Conservation (phyloP, 2,113 vertebrate genomes). For the Lepidothrix coronata region DNA sequence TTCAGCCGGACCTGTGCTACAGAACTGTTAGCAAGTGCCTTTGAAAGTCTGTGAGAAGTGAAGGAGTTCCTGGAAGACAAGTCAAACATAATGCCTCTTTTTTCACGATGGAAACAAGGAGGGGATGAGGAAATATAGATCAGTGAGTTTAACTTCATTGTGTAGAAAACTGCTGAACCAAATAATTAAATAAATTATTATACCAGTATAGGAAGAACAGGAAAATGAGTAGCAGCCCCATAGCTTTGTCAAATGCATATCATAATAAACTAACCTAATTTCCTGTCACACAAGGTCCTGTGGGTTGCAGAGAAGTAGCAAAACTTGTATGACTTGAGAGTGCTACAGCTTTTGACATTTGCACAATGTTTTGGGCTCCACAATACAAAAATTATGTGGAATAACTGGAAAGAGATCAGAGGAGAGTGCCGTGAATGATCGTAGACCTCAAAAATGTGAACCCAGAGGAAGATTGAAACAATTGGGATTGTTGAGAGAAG, state of each 20-base stretch:
- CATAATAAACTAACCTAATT: not conserved
- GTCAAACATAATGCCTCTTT: not conserved
- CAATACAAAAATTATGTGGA: not conserved
- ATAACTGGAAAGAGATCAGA: not conserved
- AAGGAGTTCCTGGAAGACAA: not conserved
- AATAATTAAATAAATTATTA: not conserved
- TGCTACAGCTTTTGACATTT: not conserved
- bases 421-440: not conserved
- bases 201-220: not conserved
- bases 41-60: slow-evolving; percentile 7
- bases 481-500: not conserved
- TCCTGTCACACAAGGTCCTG: not conserved
- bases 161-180: not conserved
- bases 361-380: not conserved
- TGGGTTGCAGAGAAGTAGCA: not conserved
- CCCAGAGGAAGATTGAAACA: not conserved
- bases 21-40: not conserved
- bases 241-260: not conserved
- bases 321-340: not conserved
- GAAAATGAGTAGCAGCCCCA: not conserved
- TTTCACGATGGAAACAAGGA: not conserved
- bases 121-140: not conserved
- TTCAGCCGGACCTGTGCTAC: slow-evolving; percentile 24
- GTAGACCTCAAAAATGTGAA: not conserved
- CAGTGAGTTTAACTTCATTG: slow-evolving; percentile 10